A percentile compares a stretch with the other conserved stretches of the same genome.
Conservation (phyloP, 2,888 invertebrate genomes). For the Torymus tubicola region DNA sequence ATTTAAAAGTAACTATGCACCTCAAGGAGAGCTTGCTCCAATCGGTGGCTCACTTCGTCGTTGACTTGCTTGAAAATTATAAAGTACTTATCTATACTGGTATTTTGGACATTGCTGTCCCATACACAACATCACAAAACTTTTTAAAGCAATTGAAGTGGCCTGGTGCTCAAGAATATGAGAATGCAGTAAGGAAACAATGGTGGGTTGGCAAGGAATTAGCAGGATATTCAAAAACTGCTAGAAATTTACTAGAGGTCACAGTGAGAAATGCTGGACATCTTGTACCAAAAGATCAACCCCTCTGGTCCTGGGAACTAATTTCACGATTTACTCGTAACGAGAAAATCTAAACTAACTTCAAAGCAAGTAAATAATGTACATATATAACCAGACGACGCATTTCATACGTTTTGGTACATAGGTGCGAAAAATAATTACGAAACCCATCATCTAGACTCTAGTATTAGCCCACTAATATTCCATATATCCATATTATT, state of each 20-base stretch:
- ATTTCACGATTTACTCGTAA: constrained; percentile 45
- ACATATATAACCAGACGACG: too few species aligned
- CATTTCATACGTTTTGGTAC: too few species aligned
- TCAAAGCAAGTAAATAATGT: too few species aligned
- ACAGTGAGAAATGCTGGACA: constrained; percentile 72
- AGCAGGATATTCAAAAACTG: constrained; percentile 68
- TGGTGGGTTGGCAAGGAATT: constrained; percentile 69
- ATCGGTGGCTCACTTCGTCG: constrained; percentile 84
- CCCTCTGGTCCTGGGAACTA: constrained; percentile 72
- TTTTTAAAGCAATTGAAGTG: constrained; percentile 80
- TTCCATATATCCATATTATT: too few species aligned
- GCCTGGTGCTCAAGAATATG: constrained; percentile 70
- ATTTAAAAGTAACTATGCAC: constrained; percentile 67
- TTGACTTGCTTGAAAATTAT: constrained; percentile 81
- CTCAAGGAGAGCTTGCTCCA: constrained; percentile 86
- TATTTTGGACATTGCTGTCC: constrained; percentile 93
- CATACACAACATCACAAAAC: constrained; percentile 88
- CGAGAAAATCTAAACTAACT: neutral
- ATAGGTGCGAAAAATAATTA: too few species aligned
- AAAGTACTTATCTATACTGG: constrained; percentile 92
- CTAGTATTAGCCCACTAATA: too few species aligned
- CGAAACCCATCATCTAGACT: too few species aligned
- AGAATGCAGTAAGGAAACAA: constrained; percentile 63
- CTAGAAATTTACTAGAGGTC: constrained; percentile 65
- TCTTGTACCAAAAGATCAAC: constrained; percentile 71